Evolutionary conservation across 2,888 invertebrate species (phyloP), one percentile per base, ranked within the genome.

Genomic region (Petrophora chlorosata): DNA sequence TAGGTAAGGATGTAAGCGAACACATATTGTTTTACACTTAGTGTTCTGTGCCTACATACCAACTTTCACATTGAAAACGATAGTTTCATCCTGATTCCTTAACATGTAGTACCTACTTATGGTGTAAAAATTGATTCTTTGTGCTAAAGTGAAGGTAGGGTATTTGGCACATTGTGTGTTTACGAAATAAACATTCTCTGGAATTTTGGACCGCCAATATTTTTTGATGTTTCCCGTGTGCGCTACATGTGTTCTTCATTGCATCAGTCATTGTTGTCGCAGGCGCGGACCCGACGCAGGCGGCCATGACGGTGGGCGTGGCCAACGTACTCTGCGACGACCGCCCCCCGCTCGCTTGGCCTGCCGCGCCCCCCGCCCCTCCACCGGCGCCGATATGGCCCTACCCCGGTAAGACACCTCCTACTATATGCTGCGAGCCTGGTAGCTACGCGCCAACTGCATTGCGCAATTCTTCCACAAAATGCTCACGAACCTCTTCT

Each of bases 301-400:
- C 93, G 89, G 92, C 92, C 91, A 92, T 92, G 91, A 89, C 93
- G 85, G 91, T 92, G 85, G 93, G 92, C 89, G 92, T 90, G 76
- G 89, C 93, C 64, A 87, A 93, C 76, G 87, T 94, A 76, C 91
- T 93, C 64, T 94, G 93, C 86, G 91, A 92, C 73, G 92, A 93
- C 58, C 92, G 93, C 74, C 79, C 91, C 75, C 91, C 89, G 34
- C 82, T 88, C 79, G 92, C 92, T 85, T 91, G 82, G 86, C 90
- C 83, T 67, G 92, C 92, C 61, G 90, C 82, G 72, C 90, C 84
- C 72, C 85, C 82, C 65, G 91, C 76, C 70, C 87, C 94, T 65
- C 91, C 93, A 74, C 91, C 94, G 74, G 93, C 94, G 41, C 93
- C 95, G 45, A 92, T 95, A 76, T 96, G 95, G 95, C 95, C 95